phyloP scores from a whole-genome alignment of 2,113 vertebrate genomes.

The Neomonachus schauinslandi region DNA sequence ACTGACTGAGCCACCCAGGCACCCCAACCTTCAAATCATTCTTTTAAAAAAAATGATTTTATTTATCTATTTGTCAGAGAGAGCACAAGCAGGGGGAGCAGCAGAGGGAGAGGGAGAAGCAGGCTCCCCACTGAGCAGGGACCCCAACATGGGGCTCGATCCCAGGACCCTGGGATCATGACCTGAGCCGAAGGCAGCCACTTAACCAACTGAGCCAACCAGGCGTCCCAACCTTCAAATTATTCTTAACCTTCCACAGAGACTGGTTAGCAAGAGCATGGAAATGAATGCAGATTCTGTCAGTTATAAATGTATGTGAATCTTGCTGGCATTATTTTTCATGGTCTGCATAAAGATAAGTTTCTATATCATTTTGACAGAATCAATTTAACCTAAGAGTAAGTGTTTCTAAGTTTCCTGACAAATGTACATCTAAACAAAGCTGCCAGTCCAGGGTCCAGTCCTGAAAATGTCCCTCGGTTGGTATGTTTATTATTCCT shows the following conservation, averaged over 20 bases:
- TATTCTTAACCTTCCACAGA: not conserved
- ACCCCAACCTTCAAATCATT: too few species aligned
- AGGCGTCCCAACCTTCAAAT: not conserved
- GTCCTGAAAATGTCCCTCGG: not conserved
- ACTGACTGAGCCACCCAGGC: too few species aligned
- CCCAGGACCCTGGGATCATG: not conserved
- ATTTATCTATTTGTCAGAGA: too few species aligned
- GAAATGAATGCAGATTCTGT: not conserved
- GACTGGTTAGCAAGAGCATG: not conserved
- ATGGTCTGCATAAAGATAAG: not conserved
- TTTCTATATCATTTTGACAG: slow-evolving; percentile 20
- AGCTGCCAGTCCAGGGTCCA: not conserved
- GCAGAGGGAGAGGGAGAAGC: not conserved
- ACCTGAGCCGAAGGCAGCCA: not conserved
- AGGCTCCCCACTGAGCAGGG: not conserved
- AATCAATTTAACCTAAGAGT: not conserved
- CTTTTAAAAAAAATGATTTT: too few species aligned
- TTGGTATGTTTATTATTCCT: not conserved
- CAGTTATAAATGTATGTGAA: not conserved
- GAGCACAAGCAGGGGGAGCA: too few species aligned
- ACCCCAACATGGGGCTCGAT: not conserved
- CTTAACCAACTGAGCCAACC: not conserved
- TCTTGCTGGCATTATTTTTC: not conserved
- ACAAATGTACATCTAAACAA: not conserved
- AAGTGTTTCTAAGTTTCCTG: slow-evolving; percentile 3